phyloP scores from a whole-genome alignment of 30 jellyfish, hydroid and myxozoan genomes.

The Pseudorhiza aurosa region DNA sequence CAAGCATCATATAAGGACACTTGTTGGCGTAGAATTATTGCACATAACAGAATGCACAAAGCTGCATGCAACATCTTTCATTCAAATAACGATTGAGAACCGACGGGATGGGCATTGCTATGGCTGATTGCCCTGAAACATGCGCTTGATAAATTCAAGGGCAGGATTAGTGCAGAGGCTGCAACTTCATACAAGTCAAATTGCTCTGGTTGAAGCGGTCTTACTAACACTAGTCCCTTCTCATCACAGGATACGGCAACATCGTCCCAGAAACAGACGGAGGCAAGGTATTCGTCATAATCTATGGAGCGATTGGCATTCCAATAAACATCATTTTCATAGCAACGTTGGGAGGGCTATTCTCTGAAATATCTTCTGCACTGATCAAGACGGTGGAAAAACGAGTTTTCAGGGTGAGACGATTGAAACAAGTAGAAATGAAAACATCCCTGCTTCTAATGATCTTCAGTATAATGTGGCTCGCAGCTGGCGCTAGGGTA shows the following conservation, averaged over 20 bases:
- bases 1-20: no score
- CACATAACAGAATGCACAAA: no score
- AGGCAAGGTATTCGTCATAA: conserved; percentile 31
- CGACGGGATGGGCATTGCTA: no score
- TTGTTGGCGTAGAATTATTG: no score
- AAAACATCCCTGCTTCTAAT: conserved; percentile 10
- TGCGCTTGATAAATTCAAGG: no score
- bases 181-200: no score
- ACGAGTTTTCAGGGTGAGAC: not conserved
- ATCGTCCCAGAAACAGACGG: conserved; percentile 49
- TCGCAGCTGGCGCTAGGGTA: conserved; percentile 16
- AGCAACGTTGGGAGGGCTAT: conserved; percentile 22
- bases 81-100: no score
- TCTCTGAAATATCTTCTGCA: conserved; percentile 1
- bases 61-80: no score
- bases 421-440: conserved; percentile 1
- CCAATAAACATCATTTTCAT: conserved; percentile 39
- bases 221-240: no score
- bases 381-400: conserved; percentile 9
- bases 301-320: conserved; percentile 31
- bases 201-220: no score
- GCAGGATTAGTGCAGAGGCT: no score
- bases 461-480: not conserved
- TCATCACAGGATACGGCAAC: conserved; percentile 22
- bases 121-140: no score